Conservation (phyloP, 2,797 vertebrate genomes). For the Sebastes matsubarae region DNA sequence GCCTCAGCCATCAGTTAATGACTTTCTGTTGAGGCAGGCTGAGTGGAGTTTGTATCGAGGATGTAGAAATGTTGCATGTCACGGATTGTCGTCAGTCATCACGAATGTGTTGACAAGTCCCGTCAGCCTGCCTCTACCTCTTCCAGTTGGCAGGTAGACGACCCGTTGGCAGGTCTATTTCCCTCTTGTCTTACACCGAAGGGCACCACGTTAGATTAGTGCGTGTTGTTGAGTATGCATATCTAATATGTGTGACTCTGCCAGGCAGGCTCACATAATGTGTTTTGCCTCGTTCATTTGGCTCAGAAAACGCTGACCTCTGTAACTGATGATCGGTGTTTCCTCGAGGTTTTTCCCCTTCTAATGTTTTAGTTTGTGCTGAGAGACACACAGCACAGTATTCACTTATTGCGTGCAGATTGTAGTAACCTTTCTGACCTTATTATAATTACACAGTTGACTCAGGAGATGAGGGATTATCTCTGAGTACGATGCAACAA, state of each 20-base stretch:
- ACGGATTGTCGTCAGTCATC: conserved; percentile 47
- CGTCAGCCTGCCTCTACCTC: conserved; percentile 41
- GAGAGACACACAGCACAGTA: not conserved
- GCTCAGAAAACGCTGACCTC: conserved; percentile 50
- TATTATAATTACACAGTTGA: not conserved
- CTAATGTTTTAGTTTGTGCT: conserved; percentile 1
- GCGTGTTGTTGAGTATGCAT: conserved; percentile 10
- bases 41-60: conserved; percentile 6
- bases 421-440: conserved; percentile 16
- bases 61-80: conserved; percentile 34
- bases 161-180: conserved; percentile 56
- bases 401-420: conserved; percentile 22
- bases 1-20: conserved; percentile 12
- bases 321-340: conserved; percentile 42
- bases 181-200: conserved; percentile 32
- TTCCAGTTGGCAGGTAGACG: conserved; percentile 52
- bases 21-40: conserved; percentile 1
- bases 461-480: not conserved
- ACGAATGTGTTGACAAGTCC: conserved; percentile 46
- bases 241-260: conserved; percentile 11
- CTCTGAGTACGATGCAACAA: conserved; percentile 9
- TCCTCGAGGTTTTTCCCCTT: conserved; percentile 43
- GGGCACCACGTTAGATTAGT: conserved; percentile 21
- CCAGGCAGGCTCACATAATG: conserved; percentile 17
- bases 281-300: conserved; percentile 39